Evolutionary conservation across 2,888 invertebrate species (phyloP), one percentile per base, ranked within the genome.

Genomic region (Brachyptera putata): DNA sequence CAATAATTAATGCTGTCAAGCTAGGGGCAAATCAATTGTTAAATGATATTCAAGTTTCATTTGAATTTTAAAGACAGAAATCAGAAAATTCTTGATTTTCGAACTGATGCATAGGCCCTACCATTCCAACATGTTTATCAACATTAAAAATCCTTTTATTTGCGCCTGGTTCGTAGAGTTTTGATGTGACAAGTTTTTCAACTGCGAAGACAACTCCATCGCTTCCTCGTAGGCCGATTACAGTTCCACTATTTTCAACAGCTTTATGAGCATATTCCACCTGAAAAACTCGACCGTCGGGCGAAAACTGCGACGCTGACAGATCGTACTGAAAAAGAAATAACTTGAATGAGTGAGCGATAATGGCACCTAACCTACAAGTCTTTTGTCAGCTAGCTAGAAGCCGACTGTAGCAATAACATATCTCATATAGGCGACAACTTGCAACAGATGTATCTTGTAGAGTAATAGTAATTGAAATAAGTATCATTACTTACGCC

Each of bases 251-350:
- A 72, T 93, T 94, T 78, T 99, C 99, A 1, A 99, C 98, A 3
- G 99, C 99, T 78, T 99, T 99, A 58, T 91, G 91, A 2, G 99
- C 99, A 79, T 99, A 99, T 80, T 99, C 99, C 1, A 99, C 95
- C 85, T 99, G 99, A 76, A 99, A 99, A 34, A 99, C 98, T 68
- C 98, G 82, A 9, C 99, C 99, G 75, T 99, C 99, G 1, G 99
- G 99, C 1, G 98, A 99, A 78, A 99, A 99, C 81, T 99, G 99
- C 41, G 99, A 96, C n/a, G 99, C 99, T 62, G 98, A 98, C 70
- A 99, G 82, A 84, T 99, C 99, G 75, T 99, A 99, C 95, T 96
- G 76, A 58, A 82, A 81, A 66, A 62, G 65, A 60, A 39, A 41
- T 18, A 22, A 43, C 36, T n/a, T 22, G 30, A 55, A 18, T 37